A percentile compares a stretch with the other conserved stretches of the same genome.
These are phyloP conservation scores for Sarcophaga carnaria DNA, from an alignment of 2,888 invertebrate genomes.

Conservation along the genomic window DNA sequence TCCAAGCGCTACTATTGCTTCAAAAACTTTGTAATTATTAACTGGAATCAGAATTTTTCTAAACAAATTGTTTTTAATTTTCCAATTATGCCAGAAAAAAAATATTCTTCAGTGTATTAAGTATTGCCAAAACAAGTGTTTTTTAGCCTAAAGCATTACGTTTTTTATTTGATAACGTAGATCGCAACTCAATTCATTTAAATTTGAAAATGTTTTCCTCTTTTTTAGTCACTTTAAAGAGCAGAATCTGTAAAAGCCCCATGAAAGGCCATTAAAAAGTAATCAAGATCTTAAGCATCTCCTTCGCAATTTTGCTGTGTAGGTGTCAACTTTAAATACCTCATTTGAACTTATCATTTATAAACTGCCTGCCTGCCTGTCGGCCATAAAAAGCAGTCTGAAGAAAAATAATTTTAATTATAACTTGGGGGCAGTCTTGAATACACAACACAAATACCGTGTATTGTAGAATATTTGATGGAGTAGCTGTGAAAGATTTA, in stretches of 20 bases:
- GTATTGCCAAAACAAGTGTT: too few species aligned
- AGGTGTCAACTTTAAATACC: slow-evolving; percentile 2
- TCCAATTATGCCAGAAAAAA: too few species aligned
- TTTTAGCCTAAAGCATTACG: too few species aligned
- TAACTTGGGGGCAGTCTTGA: background rate
- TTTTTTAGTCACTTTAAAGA: too few species aligned
- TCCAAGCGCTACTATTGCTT: too few species aligned
- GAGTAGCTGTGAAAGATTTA: background rate
- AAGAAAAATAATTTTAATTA: slow-evolving; percentile 32
- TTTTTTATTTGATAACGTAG: too few species aligned
- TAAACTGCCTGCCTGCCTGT: background rate
- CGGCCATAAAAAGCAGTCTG: background rate
- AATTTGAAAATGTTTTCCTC: background rate
- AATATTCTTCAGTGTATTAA: too few species aligned
- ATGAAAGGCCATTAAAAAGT: background rate
- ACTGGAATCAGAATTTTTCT: too few species aligned
- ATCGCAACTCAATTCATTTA: too few species aligned
- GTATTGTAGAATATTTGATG: background rate
- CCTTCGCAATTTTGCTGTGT: background rate
- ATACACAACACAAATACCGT: background rate
- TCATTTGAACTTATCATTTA: slow-evolving; percentile 23
- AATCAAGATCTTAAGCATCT: background rate
- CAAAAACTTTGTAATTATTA: too few species aligned
- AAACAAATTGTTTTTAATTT: too few species aligned
- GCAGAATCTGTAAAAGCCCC: too few species aligned